Conservation (phyloP, 2,113 vertebrate genomes). For the Xenopus borealis region DNA sequence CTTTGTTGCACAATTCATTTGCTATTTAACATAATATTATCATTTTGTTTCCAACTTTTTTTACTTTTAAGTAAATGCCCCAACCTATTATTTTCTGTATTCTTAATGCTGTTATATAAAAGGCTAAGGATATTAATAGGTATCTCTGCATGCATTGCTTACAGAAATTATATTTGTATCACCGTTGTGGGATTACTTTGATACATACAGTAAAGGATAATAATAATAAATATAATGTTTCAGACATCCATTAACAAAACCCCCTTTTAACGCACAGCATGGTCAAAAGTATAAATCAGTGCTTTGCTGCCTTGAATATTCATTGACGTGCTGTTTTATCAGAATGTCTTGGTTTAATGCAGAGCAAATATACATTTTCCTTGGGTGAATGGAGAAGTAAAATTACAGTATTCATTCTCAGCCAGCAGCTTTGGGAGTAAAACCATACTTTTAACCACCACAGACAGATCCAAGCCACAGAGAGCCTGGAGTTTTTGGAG, state of each 20-base stretch:
- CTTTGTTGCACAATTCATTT: no score
- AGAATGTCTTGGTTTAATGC: conserved; percentile 39
- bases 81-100: no score
- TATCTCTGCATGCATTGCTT: no score
- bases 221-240: no score
- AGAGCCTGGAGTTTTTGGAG: conserved; percentile 38
- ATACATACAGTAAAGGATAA: no score
- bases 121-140: no score
- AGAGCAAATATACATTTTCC: conserved; percentile 43
- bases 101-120: no score
- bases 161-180: no score
- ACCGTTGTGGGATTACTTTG: no score
- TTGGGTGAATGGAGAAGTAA: conserved; percentile 41
- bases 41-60: no score
- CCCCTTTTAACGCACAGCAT: conserved; percentile 20
- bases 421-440: conserved; percentile 43
- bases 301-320: conserved; percentile 34
- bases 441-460: conserved; percentile 42
- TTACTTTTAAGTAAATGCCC: no score
- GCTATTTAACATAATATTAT: no score
- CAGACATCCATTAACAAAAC: conserved; percentile 9
- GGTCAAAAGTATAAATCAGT: conserved; percentile 24
- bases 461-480: conserved; percentile 45
- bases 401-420: conserved; percentile 44
- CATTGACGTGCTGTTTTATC: conserved; percentile 36